Evolutionary conservation across 2,797 vertebrate species (phyloP), one percentile per base, ranked within the genome.

Genomic region (Menidia menidia): DNA sequence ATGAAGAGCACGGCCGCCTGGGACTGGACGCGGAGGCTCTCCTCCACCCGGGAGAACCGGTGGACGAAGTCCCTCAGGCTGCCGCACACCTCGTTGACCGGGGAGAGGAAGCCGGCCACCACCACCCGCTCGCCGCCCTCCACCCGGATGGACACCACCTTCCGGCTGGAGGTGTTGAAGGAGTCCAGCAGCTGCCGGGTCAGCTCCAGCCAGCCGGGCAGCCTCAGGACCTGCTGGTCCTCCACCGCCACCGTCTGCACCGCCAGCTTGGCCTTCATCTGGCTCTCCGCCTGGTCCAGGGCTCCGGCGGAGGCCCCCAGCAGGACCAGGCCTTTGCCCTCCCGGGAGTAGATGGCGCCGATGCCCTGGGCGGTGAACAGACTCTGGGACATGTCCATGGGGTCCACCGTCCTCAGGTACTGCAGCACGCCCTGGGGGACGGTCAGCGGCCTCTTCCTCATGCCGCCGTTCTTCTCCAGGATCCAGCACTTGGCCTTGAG

Each of bases 281-380:
- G 92, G 1, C 75, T 70, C 77, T 95, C 92, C 15, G 96, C 96
- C 3, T 93, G 87, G 14, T 0, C 4, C 5, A 97, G 80, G 12
- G 41, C 69, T 50, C 51, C 45, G 14, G 82, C 70, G 72, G 92
- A 86, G 61, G 11, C 71, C 30, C 90, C 93, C 1, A 78, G 77
- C 39, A 98, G 84, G 3, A 87, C 18, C 15, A 96, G 18, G 4
- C 52, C 57, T 33, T 60, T 61, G 30, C 3, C 64, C 2, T 94
- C 79, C 4, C 94, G 65, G 18, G 84, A 90, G 79, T 91, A 95
- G 60, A 91, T 41, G 4, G 94, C 92, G 74, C 84, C 83, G 55
- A 95, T 95, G 9, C 91, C 89, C 60, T 91, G 84, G 2, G 75
- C 91, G 15, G 79, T 75, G 57, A 98, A 97, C 45, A 98, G 65